Conservation (phyloP, 2,113 vertebrate genomes). For the Machaerirhynchus nigripectus region DNA sequence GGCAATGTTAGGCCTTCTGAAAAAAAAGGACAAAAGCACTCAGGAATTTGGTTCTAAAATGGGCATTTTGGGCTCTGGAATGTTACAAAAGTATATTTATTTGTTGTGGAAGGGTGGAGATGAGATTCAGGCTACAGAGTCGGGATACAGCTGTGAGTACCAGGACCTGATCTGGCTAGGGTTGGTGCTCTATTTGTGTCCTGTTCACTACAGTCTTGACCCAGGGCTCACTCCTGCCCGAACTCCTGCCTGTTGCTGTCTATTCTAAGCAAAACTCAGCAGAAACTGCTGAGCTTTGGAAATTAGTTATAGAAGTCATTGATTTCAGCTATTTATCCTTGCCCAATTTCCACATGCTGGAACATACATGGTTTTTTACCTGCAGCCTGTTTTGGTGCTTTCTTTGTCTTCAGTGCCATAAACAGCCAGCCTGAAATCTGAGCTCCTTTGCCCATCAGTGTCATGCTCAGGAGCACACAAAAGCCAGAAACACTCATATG, state of each 20-base stretch:
- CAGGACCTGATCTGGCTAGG: neutral
- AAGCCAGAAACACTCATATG: neutral
- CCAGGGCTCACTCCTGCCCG: neutral
- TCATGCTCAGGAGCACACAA: neutral
- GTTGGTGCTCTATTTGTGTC: neutral
- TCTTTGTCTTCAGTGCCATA: neutral
- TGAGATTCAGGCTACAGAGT: neutral
- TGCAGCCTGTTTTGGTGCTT: neutral
- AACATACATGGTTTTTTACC: neutral
- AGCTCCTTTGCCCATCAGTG: neutral
- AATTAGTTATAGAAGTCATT: slow-evolving; percentile 13
- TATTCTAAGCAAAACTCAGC: neutral
- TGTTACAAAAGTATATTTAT: neutral
- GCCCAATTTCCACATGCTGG: neutral
- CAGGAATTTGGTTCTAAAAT: neutral
- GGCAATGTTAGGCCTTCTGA: neutral
- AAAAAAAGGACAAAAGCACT: neutral
- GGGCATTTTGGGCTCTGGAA: neutral
- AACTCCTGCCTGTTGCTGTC: neutral
- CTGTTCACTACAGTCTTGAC: neutral
- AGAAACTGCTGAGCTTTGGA: neutral
- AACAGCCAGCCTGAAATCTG: neutral
- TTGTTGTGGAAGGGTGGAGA: neutral
- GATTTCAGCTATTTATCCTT: neutral
- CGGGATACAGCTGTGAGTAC: neutral